These are phyloP conservation scores for Melanotaenia nigrans DNA, from an alignment of 2,797 vertebrate genomes.

Conservation along the genomic window DNA sequence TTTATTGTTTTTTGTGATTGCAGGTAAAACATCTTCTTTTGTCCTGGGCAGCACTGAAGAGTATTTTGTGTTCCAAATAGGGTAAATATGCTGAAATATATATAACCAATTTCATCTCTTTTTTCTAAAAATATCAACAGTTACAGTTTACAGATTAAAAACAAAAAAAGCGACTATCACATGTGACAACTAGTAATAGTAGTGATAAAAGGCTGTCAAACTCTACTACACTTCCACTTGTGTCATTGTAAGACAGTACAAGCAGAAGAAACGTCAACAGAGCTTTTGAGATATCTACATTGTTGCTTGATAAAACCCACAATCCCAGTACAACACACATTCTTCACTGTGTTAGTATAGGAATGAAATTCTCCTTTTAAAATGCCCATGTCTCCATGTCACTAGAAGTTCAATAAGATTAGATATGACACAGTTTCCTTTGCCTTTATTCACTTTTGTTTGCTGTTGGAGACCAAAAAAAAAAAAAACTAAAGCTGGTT, in stretches of 20 bases:
- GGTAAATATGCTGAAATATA: constrained; percentile 28
- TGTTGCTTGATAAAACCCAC: constrained; percentile 68
- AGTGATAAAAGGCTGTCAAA: constrained; percentile 54
- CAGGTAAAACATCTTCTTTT: neutral
- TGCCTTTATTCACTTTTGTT: constrained; percentile 61
- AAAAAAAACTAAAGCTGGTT: constrained; percentile 36
- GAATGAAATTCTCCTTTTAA: constrained; percentile 70
- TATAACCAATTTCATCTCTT: neutral
- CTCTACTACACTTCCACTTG: constrained; percentile 63
- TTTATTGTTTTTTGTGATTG: constrained; percentile 7
- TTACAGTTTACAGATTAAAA: constrained; percentile 24
- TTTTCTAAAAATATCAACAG: constrained; percentile 37
- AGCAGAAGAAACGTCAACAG: constrained; percentile 64
- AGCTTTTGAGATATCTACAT: constrained; percentile 63
- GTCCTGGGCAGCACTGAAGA: neutral
- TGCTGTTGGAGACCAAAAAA: constrained; percentile 28
- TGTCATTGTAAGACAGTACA: constrained; percentile 63
- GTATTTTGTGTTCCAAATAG: constrained; percentile 14
- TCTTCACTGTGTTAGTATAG: constrained; percentile 66
- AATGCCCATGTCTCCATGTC: constrained; percentile 75
- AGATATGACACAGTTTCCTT: constrained; percentile 73
- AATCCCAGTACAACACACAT: constrained; percentile 65
- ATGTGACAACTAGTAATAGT: constrained; percentile 37
- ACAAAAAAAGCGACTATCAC: constrained; percentile 14
- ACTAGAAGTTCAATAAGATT: constrained; percentile 81